Conservation (phyloP, 30 jellyfish, hydroid and myxozoan species). For the Aurelia aurita complex sp. Pacific region DNA sequence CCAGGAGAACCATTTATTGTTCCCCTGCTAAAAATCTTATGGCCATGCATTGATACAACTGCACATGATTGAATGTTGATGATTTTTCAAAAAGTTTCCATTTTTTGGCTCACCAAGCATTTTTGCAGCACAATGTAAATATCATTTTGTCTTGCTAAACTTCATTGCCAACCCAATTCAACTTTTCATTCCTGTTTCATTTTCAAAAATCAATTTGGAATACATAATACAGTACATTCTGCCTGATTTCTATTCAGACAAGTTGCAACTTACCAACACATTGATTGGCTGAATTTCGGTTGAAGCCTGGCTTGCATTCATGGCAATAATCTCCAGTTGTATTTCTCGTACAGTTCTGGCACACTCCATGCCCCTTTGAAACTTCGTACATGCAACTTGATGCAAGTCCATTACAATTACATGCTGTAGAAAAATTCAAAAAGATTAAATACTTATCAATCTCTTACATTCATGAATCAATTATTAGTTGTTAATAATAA, state of each 20-base stretch:
- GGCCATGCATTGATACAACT: too few species aligned
- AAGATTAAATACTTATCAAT: background rate
- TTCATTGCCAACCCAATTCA: too few species aligned
- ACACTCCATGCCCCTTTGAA: conserved; percentile 77
- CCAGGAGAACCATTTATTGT: too few species aligned
- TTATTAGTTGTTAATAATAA: background rate
- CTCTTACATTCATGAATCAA: background rate
- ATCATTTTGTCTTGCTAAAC: too few species aligned
- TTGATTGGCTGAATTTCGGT: conserved; percentile 28
- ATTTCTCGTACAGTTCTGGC: conserved; percentile 80
- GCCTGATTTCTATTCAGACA: background rate
- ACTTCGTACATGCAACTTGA: conserved; percentile 62
- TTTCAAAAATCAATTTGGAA: background rate
- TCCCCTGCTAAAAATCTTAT: too few species aligned
- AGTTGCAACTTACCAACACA: conserved; percentile 59
- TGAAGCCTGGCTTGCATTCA: conserved; percentile 63
- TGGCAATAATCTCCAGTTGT: conserved; percentile 89
- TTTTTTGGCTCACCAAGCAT: too few species aligned
- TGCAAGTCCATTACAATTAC: conserved; percentile 78
- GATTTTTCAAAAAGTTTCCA: too few species aligned
- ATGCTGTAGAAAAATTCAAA: conserved; percentile 36
- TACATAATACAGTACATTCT: background rate
- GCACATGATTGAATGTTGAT: too few species aligned
- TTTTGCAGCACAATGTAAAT: too few species aligned
- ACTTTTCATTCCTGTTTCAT: too few species aligned